Percentiles rank a stretch among this genome's conserved stretches.
These are phyloP conservation scores for Ramphastos sulfuratus DNA, from an alignment of 2,113 vertebrate genomes.

Conservation along the genomic window DNA sequence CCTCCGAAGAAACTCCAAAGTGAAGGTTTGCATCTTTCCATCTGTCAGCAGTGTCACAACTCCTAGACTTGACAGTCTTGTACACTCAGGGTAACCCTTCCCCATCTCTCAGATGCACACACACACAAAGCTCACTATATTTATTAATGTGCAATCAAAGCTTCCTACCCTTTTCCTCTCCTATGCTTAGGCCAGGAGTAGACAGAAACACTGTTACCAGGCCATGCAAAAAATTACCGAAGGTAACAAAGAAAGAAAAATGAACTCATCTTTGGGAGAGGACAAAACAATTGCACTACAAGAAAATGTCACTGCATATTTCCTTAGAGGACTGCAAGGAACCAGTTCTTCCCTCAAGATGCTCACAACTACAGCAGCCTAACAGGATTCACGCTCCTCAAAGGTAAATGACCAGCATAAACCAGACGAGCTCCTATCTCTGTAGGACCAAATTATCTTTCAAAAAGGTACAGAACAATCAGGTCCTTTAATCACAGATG, in stretches of 20 bases:
- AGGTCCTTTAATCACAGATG: not conserved
- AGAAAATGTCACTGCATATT: not conserved
- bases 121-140: not conserved
- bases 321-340: not conserved
- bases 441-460: not conserved
- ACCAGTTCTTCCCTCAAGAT: not conserved
- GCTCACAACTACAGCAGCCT: not conserved
- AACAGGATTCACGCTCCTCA: not conserved
- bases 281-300: not conserved
- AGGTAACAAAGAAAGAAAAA: not conserved
- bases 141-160: conserved; percentile 15
- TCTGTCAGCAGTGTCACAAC: not conserved
- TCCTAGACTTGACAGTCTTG: not conserved
- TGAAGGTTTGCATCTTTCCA: not conserved
- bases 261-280: not conserved
- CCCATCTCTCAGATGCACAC: not conserved
- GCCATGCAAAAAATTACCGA: not conserved
- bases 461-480: not conserved
- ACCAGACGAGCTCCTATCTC: not conserved
- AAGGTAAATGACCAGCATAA: not conserved
- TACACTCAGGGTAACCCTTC: not conserved
- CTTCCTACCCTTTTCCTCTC: not conserved
- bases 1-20: not conserved
- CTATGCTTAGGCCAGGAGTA: not conserved
- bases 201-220: not conserved